A percentile compares a stretch with the other conserved stretches of the same genome.
phyloP scores from a whole-genome alignment of 2,113 vertebrate species.

The human region DNA sequence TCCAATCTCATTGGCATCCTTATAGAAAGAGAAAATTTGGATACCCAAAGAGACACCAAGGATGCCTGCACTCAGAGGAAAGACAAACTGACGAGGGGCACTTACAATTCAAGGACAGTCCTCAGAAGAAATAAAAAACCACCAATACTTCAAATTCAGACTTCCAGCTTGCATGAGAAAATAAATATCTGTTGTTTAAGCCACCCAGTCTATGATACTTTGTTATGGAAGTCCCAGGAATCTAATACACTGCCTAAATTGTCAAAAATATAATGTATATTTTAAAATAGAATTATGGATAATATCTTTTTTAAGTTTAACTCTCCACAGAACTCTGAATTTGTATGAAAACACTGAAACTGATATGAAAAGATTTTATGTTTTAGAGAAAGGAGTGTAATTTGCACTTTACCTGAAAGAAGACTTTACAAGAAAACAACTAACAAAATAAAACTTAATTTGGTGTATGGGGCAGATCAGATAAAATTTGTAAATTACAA shows the following conservation, averaged over 20 bases:
- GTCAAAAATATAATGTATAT: not conserved
- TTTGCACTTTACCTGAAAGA: not conserved
- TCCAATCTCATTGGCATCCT: not conserved
- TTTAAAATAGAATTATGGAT: not conserved
- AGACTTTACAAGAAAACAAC: not conserved
- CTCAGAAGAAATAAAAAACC: not conserved
- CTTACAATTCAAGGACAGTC: not conserved
- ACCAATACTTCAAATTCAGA: not conserved
- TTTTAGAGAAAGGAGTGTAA: not conserved
- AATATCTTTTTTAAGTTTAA: not conserved
- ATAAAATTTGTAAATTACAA: not conserved
- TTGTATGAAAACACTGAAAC: not conserved
- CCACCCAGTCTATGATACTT: not conserved
- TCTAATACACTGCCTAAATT: not conserved
- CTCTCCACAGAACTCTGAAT: not conserved
- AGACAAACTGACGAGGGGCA: accelerated
- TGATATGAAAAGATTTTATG: not conserved
- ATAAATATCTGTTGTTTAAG: not conserved
- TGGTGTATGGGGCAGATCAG: not conserved
- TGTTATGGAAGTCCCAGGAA: not conserved
- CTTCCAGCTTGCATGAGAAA: not conserved
- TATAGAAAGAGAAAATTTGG: not conserved
- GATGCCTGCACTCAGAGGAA: accelerated
- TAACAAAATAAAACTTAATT: not conserved
- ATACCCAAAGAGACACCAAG: accelerated